Base-by-base conservation (phyloP, 1,140 invertebrate species). In the Littorina saxatilis region DNA sequence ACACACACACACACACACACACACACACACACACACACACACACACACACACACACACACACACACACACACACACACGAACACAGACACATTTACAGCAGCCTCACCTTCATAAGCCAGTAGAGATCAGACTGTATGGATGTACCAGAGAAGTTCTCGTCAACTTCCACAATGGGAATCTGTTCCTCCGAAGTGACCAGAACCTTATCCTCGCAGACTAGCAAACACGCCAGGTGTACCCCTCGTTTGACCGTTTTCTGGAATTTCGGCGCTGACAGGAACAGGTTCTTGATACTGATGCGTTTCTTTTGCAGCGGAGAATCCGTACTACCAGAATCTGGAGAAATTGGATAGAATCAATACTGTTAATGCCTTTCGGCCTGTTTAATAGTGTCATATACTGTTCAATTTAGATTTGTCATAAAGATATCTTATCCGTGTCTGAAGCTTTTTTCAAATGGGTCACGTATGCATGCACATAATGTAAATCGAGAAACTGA, bases 111-210 rank as follows among this genome's bases (percentile, higher is more conserved):
- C 95, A 99, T 97, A 1, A 99, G 93, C 98, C 98, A 99, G 92
- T 99, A 96, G 91, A 98, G 97, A 92, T 99, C 98, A 81, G 95
- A 95, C 89, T 98, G 95, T 40, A 99, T 95, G 83, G 87, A 88
- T 20, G 96, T 96, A 83, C 95, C 96, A 35, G 97, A 96, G 91
- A 97, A 99, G 27, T 96, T 97, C 92, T 99, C 98, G 91, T 99
- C 98, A 23, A 99, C 96, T 93, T 99, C 97, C 85, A 99, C 96
- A 43, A 98, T 97, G 4, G 98, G 98, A 58, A 99, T 93, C 91
- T 97, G 97, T 85, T 99, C 98, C 93, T 99, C 98, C 89, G 97
- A 97, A 3, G 98, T 99, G 15, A 99, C 96, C 77, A 99, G 93
- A 40, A 99, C 95, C 91, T 97, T 97, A 91, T 99, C 97, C 88